A percentile compares a stretch with the other conserved stretches of the same genome.
Evolutionary conservation across 2,797 vertebrate genomes (phyloP).

Genomic region (Argya squamiceps): DNA sequence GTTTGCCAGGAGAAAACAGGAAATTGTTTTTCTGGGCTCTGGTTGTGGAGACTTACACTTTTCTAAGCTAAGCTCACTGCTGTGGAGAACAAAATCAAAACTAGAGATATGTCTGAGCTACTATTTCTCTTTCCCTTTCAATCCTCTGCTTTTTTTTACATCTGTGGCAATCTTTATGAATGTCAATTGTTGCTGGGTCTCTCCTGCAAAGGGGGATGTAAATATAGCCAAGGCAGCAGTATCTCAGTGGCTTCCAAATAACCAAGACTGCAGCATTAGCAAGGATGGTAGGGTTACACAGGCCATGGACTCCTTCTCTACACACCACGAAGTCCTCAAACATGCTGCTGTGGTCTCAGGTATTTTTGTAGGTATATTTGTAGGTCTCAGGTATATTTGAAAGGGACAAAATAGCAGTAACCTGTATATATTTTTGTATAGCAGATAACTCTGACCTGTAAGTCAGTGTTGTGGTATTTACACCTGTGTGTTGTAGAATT

Average conservation of each 20-base stretch:
- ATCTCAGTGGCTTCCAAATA: background rate
- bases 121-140: background rate
- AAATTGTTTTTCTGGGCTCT: background rate
- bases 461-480: background rate
- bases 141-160: background rate
- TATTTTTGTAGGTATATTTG: background rate
- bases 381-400: background rate
- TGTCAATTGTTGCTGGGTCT: background rate
- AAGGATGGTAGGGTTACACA: background rate
- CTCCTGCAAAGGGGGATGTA: background rate
- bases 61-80: background rate
- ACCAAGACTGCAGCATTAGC: background rate
- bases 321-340: background rate
- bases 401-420: no score
- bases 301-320: no score
- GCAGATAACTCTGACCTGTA: background rate
- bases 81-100: background rate
- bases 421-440: background rate
- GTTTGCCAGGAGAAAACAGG: background rate
- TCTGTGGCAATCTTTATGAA: background rate
- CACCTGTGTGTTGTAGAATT: background rate
- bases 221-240: background rate
- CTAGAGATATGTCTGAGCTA: background rate
- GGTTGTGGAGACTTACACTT: background rate
- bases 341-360: background rate